Conservation (phyloP, 2,113 vertebrate genomes). For the Clarias macrocephalus region DNA sequence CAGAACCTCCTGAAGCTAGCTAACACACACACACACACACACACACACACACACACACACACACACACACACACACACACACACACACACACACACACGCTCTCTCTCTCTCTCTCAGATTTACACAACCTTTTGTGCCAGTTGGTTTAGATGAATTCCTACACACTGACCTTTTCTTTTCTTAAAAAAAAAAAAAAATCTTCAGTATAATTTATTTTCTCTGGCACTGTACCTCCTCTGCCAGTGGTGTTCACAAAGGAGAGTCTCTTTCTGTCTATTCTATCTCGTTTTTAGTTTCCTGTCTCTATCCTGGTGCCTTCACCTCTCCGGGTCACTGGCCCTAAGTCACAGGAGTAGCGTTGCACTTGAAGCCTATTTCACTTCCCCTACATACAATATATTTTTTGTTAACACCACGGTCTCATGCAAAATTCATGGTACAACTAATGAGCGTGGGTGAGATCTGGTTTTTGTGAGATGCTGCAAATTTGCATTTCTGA, state of each 20-base stretch:
- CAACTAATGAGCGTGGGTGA: not conserved
- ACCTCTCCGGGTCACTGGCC: not conserved
- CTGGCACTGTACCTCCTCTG: not conserved
- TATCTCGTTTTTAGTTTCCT: not conserved
- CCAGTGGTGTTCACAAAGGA: not conserved
- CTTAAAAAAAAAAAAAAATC: no score
- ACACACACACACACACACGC: no score
- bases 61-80: no score
- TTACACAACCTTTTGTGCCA: not conserved
- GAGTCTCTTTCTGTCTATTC: not conserved
- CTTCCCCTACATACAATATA: not conserved
- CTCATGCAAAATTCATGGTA: not conserved
- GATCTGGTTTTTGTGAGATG: not conserved
- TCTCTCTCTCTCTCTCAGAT: not conserved
- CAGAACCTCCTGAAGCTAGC: not conserved
- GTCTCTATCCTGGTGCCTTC: not conserved
- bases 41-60: not conserved
- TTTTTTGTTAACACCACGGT: not conserved
- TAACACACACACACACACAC: not conserved
- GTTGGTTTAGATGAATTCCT: not conserved
- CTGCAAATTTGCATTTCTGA: not conserved
- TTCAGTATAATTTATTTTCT: not conserved
- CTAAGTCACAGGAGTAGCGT: not conserved
- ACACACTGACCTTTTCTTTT: not conserved
- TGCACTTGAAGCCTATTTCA: not conserved